Conservation (phyloP, 2,113 vertebrate genomes). For the Cranoglanis bouderius region DNA sequence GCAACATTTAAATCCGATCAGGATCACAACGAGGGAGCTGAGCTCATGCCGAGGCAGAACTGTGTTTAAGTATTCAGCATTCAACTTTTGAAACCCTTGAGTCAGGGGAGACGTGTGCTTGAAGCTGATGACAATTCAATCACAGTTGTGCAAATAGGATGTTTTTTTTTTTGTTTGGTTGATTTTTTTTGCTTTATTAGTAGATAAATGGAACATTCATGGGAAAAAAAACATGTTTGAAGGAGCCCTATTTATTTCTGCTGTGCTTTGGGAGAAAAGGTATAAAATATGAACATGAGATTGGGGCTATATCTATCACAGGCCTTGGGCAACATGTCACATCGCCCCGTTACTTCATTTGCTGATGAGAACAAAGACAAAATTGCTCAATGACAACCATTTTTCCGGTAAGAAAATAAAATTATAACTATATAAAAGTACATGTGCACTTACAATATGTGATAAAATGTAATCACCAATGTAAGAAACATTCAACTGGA, state of each 20-base stretch:
- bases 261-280: not conserved
- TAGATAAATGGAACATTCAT: slow-evolving; percentile 3
- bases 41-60: not conserved
- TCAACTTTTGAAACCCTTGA: not conserved
- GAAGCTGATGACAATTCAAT: slow-evolving; percentile 16
- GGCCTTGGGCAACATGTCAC: not conserved
- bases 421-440: not conserved
- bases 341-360: not conserved
- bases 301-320: not conserved
- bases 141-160: not conserved
- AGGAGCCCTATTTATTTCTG: not conserved
- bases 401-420: not conserved
- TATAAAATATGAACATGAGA: slow-evolving; percentile 5
- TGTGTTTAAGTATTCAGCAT: not conserved
- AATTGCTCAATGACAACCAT: not conserved
- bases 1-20: slow-evolving; percentile 37
- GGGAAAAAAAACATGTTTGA: not conserved
- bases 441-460: not conserved
- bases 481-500: not conserved
- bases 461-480: not conserved
- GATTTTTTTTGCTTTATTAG: not conserved
- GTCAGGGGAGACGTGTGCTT: not conserved
- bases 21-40: not conserved
- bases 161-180: not conserved
- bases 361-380: not conserved